These are phyloP conservation scores for Acanthurus leucopareius DNA, from an alignment of 2,797 vertebrate species.

Conservation along the genomic window DNA sequence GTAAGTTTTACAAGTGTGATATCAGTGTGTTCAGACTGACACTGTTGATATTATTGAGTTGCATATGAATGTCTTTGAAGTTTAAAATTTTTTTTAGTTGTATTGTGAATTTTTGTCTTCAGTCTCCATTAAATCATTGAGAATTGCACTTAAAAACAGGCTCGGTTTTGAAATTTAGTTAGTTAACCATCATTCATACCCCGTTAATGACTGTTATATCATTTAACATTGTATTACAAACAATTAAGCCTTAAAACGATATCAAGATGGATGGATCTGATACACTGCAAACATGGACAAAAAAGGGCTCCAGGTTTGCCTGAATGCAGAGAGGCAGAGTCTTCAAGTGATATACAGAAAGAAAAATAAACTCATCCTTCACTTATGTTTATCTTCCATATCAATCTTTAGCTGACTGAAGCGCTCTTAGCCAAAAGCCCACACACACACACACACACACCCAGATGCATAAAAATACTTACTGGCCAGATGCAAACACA, in stretches of 20 bases:
- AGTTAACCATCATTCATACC: not conserved
- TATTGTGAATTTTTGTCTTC: not conserved
- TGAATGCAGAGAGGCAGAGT: slow-evolving; percentile 2
- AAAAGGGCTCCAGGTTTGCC: not conserved
- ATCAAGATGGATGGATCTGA: slow-evolving; percentile 1
- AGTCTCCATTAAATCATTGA: not conserved
- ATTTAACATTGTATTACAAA: not conserved
- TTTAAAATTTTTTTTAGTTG: not conserved
- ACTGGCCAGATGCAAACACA: slow-evolving; percentile 50
- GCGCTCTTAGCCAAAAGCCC: slow-evolving; percentile 21
- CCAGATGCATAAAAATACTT: slow-evolving; percentile 49
- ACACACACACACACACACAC: slow-evolving; percentile 41
- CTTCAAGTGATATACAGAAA: slow-evolving; percentile 8
- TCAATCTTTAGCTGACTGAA: slow-evolving; percentile 17
- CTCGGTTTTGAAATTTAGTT: not conserved
- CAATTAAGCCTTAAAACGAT: not conserved
- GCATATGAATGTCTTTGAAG: not conserved
- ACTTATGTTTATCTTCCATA: slow-evolving; percentile 2
- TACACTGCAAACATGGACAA: not conserved
- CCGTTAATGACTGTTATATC: not conserved
- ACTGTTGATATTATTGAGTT: not conserved
- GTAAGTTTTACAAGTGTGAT: slow-evolving; percentile 15
- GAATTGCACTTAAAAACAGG: not conserved
- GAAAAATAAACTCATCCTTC: slow-evolving; percentile 24
- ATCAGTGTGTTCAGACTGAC: not conserved